Conservation (phyloP, 2,113 vertebrate genomes). For the Solea solea region DNA sequence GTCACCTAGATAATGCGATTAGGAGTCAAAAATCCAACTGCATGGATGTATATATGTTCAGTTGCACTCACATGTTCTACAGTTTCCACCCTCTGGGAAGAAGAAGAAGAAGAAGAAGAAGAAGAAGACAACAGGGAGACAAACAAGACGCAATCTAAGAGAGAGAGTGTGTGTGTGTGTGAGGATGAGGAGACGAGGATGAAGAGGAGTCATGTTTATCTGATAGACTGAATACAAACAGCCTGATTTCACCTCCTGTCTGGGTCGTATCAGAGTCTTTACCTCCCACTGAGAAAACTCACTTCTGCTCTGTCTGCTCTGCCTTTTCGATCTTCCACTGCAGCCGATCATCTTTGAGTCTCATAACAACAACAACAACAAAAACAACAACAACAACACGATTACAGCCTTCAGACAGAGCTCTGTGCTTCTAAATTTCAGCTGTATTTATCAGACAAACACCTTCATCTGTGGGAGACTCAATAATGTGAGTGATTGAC, state of each 20-base stretch:
- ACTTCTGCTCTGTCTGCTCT: slow-evolving; percentile 16
- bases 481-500: too few relatives aligned
- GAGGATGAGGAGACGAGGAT: not conserved
- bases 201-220: slow-evolving; percentile 37
- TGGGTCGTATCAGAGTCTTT: slow-evolving; percentile 17
- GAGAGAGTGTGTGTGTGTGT: not conserved
- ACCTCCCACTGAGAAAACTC: slow-evolving; percentile 50
- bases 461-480: too few relatives aligned
- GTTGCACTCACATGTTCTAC: too few relatives aligned
- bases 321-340: slow-evolving; percentile 28
- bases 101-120: too few relatives aligned
- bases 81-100: too few relatives aligned
- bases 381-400: slow-evolving; percentile 5
- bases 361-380: not conserved
- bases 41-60: too few relatives aligned
- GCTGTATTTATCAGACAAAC: too few relatives aligned
- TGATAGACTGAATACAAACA: slow-evolving; percentile 63
- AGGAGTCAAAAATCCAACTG: too few relatives aligned
- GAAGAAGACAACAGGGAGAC: too few relatives aligned
- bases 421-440: not conserved
- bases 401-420: not conserved
- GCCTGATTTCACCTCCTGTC: slow-evolving; percentile 52
- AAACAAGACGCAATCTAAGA: not conserved
- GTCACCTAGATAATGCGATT: too few relatives aligned
- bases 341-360: not conserved